Evolutionary conservation across 2,113 vertebrate genomes (phyloP), one percentile per base, ranked within the genome.

Genomic region (Uria lomvia): DNA sequence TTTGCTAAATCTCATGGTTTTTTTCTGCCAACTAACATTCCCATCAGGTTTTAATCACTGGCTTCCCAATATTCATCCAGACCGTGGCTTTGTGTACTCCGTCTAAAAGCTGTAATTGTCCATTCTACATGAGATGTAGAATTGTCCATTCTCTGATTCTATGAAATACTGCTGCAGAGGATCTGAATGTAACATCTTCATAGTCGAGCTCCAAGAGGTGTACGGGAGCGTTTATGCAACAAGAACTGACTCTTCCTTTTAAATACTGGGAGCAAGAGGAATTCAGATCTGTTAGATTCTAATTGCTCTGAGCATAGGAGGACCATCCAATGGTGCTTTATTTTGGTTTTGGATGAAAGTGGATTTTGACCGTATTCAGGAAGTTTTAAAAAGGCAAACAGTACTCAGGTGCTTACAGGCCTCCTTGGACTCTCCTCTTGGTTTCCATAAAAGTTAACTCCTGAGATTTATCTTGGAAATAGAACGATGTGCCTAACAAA

Each of bases 381-480:
- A 97, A 96, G 85, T 91, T 97, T 98, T 97, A 83, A 73, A 71
- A 88, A 96, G 92, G 88, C 93, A 97, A 97, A 97, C 36, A 89
- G 88, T 89, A 79, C 95, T 98, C 92, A 94, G 92, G 91, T 86
- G 81, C 96, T 97, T 96, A 36, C 82, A 89, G 90, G 93, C 83
- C 96, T 97, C 84, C 73, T 90, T 97, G 91, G 95, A 94, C 86
- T 85, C 53, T 94, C 95, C 92, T 97, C 89, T 96, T 97, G 86
- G 90, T 97, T 98, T 98, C 97, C 96, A 91, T 95, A 97, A 97
- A 97, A 95, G 82, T 92, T 91, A 94, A 81, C 86, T 97, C 50
- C 94, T 91, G 96, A 96, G 87, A 93, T 97, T 97, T 98, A 93
- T 97, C 97, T 97, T 97, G 95, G 97, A 97, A 96, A 88, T 94